Evolutionary conservation across 2,797 vertebrate genomes (phyloP).

Genomic region (Hybognathus amarus): DNA sequence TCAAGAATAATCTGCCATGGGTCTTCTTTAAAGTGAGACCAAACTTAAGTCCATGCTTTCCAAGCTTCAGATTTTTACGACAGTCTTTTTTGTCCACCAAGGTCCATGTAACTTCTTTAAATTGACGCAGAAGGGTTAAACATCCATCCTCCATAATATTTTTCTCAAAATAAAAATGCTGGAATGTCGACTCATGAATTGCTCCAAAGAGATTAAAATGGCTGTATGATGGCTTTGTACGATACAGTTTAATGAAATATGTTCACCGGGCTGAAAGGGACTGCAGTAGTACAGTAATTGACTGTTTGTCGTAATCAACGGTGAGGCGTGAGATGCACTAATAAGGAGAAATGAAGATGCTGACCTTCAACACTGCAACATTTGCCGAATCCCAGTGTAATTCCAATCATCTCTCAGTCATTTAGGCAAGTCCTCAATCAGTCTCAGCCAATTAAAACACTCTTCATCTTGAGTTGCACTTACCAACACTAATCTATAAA

Average conservation of each 20-base stretch:
- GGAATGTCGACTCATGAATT: background rate
- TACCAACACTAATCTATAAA: conserved; percentile 33
- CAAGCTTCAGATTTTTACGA: too few relatives aligned
- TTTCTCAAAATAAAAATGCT: background rate
- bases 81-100: too few relatives aligned
- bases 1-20: too few relatives aligned
- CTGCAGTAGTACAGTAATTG: background rate
- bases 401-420: conserved; percentile 24
- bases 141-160: background rate
- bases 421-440: conserved; percentile 24
- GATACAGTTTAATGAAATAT: conserved; percentile 6
- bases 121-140: background rate
- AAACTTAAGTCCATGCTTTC: too few relatives aligned
- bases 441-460: conserved; percentile 46
- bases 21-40: too few relatives aligned
- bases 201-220: background rate
- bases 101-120: too few relatives aligned
- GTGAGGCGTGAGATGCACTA: background rate
- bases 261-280: background rate
- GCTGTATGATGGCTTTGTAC: background rate
- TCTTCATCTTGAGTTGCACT: conserved; percentile 10
- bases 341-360: conserved; percentile 15
- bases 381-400: conserved; percentile 31
- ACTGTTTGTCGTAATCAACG: conserved; percentile 2
- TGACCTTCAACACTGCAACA: conserved; percentile 39